phyloP scores from a whole-genome alignment of 2,888 invertebrate genomes.

The Notodonta ziczac region DNA sequence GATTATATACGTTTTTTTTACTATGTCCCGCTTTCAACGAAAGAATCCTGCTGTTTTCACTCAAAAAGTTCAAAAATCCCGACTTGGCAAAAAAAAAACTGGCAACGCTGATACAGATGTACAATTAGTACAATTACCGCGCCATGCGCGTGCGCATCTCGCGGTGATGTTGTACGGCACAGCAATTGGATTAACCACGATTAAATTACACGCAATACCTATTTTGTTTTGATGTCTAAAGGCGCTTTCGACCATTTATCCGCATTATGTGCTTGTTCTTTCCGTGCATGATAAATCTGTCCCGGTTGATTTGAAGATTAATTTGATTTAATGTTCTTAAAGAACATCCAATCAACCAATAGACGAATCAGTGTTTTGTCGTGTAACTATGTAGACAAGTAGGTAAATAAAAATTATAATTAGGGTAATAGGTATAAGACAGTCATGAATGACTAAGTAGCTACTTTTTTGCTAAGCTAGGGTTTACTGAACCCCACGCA shows the following conservation, averaged over 20 bases:
- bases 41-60: too few relatives aligned
- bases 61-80: too few relatives aligned
- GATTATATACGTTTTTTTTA: too few relatives aligned
- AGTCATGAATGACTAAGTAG: too few relatives aligned
- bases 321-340: neutral
- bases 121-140: conserved; percentile 38
- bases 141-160: conserved; percentile 39
- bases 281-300: conserved; percentile 21
- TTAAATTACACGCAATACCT: conserved; percentile 30
- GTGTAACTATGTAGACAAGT: too few relatives aligned
- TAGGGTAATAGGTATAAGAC: too few relatives aligned
- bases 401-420: too few relatives aligned
- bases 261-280: conserved; percentile 20
- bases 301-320: conserved; percentile 16
- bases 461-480: neutral
- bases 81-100: too few relatives aligned
- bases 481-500: neutral
- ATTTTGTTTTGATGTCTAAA: conserved; percentile 26
- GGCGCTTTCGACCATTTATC: conserved; percentile 35
- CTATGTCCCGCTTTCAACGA: too few relatives aligned
- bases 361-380: neutral
- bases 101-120: neutral
- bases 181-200: conserved; percentile 27
- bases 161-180: conserved; percentile 33
- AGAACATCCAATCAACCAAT: neutral